Conservation (phyloP, 2,797 vertebrate species). For the Gambusia yucatana region DNA sequence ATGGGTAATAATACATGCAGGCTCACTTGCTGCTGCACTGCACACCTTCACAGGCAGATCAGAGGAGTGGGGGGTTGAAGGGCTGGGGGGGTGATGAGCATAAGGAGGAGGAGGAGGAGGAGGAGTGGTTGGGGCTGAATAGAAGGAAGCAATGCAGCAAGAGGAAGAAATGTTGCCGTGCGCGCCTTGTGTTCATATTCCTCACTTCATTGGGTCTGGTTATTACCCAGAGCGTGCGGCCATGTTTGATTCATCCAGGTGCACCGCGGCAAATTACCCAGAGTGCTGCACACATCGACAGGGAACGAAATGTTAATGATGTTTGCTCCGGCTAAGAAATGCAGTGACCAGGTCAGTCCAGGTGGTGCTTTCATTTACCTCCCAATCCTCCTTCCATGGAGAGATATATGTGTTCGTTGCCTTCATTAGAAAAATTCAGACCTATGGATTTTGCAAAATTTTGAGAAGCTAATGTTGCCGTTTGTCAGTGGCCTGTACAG, state of each 20-base stretch:
- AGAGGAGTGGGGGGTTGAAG: slow-evolving; percentile 32
- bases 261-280: slow-evolving; percentile 54
- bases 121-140: slow-evolving; percentile 1
- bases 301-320: slow-evolving; percentile 32
- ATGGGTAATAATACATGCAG: slow-evolving; percentile 57
- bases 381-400: slow-evolving; percentile 3
- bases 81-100: slow-evolving; percentile 30
- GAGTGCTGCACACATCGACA: slow-evolving; percentile 17
- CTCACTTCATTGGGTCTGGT: slow-evolving; percentile 65
- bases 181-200: slow-evolving; percentile 62
- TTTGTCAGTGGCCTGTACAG: not conserved
- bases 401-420: too few species aligned
- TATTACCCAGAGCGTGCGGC: slow-evolving; percentile 58
- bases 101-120: slow-evolving; percentile 8
- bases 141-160: slow-evolving; percentile 23
- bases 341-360: slow-evolving; percentile 20
- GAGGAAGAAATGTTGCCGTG: slow-evolving; percentile 49
- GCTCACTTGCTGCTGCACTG: slow-evolving; percentile 53
- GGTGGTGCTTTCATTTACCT: slow-evolving; percentile 21
- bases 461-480: not conserved
- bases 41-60: slow-evolving; percentile 54
- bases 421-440: not conserved
- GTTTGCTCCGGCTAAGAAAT: slow-evolving; percentile 34
- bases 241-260: slow-evolving; percentile 64
- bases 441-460: not conserved